A percentile compares a stretch with the other conserved stretches of the same genome.
Conservation (phyloP, 2,797 vertebrate species). For the Manis crassicaudata region DNA sequence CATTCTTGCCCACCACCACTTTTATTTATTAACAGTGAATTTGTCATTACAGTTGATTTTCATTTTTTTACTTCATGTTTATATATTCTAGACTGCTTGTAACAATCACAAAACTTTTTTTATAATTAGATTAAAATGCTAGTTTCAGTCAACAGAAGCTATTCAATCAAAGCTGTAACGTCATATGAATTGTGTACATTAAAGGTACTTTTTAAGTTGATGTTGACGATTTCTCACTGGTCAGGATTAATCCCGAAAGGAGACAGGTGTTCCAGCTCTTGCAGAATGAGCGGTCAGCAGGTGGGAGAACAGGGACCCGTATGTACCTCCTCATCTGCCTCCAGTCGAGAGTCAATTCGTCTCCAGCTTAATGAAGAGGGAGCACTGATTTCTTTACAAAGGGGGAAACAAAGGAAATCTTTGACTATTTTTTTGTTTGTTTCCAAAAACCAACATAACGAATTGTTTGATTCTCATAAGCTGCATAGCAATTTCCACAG, state of each 20-base stretch:
- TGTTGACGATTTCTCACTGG: neutral
- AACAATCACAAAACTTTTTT: neutral
- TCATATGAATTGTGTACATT: neutral
- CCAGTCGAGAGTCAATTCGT: neutral
- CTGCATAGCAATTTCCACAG: slow-evolving; percentile 56
- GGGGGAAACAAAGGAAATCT: neutral
- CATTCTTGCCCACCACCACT: too few species aligned
- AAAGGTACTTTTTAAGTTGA: neutral
- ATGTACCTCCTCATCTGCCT: slow-evolving; percentile 14
- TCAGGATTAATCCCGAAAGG: neutral
- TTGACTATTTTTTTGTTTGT: slow-evolving; percentile 2
- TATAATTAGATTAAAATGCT: neutral
- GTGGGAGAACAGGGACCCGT: neutral
- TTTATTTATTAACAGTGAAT: neutral
- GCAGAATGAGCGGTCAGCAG: neutral
- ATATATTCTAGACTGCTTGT: neutral
- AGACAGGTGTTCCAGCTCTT: neutral
- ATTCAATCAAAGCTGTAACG: neutral
- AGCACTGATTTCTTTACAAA: slow-evolving; percentile 29
- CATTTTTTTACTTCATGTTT: neutral
- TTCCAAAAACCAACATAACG: slow-evolving; percentile 52
- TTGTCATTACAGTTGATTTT: neutral
- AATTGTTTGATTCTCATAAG: slow-evolving; percentile 64
- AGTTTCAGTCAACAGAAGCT: neutral
- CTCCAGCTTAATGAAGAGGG: slow-evolving; percentile 34